Percentiles rank a stretch among this genome's conserved stretches.
phyloP scores from a whole-genome alignment of 2,888 invertebrate genomes.

The Xanthia icteritia region DNA sequence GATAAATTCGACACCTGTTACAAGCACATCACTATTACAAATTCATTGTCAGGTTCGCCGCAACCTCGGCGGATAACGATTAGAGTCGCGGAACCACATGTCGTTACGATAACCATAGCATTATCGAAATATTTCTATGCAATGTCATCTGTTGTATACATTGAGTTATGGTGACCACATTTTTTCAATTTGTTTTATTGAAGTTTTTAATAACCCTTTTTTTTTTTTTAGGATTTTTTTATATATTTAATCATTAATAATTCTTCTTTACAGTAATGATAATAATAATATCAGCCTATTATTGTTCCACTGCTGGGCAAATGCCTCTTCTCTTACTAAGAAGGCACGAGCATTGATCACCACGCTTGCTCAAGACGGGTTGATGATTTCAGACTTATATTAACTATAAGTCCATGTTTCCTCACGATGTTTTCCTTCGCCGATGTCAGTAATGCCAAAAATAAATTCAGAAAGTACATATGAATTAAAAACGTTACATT shows the following conservation, averaged over 20 bases:
- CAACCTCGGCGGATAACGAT: slow-evolving; percentile 85
- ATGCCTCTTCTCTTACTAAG: too few species aligned
- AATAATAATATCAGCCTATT: neutral
- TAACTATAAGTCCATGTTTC: neutral
- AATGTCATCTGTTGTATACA: slow-evolving; percentile 72
- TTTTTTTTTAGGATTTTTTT: neutral
- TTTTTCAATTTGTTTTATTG: neutral
- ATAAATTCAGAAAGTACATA: neutral
- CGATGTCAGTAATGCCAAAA: neutral
- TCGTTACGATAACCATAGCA: slow-evolving; percentile 78
- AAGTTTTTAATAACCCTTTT: neutral
- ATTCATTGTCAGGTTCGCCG: slow-evolving; percentile 90
- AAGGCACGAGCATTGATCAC: neutral
- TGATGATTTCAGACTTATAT: neutral
- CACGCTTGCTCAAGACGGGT: neutral
- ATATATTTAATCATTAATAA: too few species aligned
- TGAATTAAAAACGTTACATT: neutral
- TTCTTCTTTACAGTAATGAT: neutral
- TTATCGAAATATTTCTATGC: slow-evolving; percentile 83
- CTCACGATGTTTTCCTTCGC: neutral
- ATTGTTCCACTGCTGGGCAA: neutral
- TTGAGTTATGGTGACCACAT: slow-evolving; percentile 46
- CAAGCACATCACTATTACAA: slow-evolving; percentile 76
- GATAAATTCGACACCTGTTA: slow-evolving; percentile 59
- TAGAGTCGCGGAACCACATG: slow-evolving; percentile 84